A percentile compares a stretch with the other conserved stretches of the same genome.
These are phyloP conservation scores for Sciurus vulgaris DNA, from an alignment of 2,797 vertebrate species.

Conservation along the genomic window DNA sequence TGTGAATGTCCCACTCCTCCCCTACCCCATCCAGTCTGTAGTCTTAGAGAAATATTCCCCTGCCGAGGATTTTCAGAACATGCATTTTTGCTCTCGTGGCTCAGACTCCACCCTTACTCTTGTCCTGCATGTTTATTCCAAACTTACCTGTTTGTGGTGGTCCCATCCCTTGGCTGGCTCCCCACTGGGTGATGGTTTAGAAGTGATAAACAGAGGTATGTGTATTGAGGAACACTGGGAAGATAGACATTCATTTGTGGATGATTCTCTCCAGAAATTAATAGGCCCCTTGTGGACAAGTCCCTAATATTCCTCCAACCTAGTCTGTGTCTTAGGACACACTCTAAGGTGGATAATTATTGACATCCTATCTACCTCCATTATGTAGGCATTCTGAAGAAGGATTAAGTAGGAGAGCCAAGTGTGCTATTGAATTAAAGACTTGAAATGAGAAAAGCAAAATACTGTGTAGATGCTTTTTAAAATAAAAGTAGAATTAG, in stretches of 20 bases:
- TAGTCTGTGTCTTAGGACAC: background rate
- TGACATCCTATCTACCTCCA: background rate
- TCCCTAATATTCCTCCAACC: background rate
- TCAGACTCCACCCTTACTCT: background rate
- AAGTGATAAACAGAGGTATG: background rate
- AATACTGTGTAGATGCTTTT: background rate
- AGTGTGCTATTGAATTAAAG: constrained; percentile 24
- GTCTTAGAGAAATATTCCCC: background rate
- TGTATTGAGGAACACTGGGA: background rate
- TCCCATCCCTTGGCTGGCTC: background rate
- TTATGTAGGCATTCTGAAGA: background rate
- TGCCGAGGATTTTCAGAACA: background rate
- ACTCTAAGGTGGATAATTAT: background rate
- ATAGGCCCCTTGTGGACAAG: background rate
- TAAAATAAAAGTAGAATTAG: background rate
- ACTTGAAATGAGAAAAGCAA: background rate
- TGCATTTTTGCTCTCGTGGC: background rate
- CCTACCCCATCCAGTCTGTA: background rate
- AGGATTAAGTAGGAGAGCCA: background rate
- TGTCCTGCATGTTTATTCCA: background rate
- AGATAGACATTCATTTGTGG: background rate
- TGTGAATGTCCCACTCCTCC: background rate
- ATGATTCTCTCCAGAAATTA: background rate
- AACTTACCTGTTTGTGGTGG: background rate
- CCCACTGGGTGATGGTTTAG: background rate